Percentiles rank a stretch among this genome's conserved stretches.
phyloP scores from a whole-genome alignment of 2,888 invertebrate genomes.

The Apotomis turbidana region DNA sequence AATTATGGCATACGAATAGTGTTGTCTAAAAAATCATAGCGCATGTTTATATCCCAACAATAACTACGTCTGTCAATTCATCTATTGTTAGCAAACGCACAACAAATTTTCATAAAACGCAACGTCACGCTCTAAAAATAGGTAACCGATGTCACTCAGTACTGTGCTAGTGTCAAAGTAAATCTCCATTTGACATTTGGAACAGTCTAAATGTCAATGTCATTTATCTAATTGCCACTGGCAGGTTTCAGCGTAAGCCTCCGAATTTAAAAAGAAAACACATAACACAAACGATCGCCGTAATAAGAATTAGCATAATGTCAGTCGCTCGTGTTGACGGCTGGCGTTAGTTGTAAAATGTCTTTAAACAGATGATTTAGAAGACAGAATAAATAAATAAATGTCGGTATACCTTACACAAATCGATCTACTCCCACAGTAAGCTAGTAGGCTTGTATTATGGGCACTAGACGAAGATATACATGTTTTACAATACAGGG shows the following conservation, averaged over 20 bases:
- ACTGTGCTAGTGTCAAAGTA: slow-evolving; percentile 15
- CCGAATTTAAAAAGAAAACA: slow-evolving; percentile 20
- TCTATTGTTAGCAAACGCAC: not conserved
- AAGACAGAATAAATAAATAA: not conserved
- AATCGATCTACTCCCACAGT: no score
- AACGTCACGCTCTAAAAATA: slow-evolving; percentile 5
- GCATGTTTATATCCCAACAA: no score
- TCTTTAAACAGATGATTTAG: not conserved
- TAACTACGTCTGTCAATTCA: no score
- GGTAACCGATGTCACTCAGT: not conserved
- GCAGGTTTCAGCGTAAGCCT: slow-evolving; percentile 8
- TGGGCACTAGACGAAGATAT: no score
- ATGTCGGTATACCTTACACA: no score
- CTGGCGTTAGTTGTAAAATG: not conserved
- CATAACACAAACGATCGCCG: not conserved
- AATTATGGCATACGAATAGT: no score
- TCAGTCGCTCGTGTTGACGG: not conserved
- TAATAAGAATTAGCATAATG: slow-evolving; percentile 23
- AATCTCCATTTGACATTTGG: slow-evolving; percentile 18
- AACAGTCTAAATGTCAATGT: slow-evolving; percentile 24
- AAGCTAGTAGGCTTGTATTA: no score
- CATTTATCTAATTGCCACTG: slow-evolving; percentile 12
- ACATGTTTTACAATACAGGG: no score
- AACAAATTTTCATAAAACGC: no score
- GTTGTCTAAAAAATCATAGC: no score